These are phyloP conservation scores for Ellobium chinense DNA, from an alignment of 2,888 invertebrate genomes.

Conservation along the genomic window DNA sequence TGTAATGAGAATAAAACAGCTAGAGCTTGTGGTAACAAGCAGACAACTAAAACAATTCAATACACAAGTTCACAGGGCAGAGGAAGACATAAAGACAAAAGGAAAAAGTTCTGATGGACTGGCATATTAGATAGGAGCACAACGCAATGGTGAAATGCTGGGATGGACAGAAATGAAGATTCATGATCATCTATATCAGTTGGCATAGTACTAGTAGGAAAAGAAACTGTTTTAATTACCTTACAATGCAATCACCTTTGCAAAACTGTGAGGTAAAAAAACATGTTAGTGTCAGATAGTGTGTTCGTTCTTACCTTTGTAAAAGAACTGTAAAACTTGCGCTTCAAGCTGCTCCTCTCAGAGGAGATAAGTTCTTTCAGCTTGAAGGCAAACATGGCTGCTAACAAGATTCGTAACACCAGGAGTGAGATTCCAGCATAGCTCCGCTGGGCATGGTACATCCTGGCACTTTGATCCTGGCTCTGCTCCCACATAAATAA, in stretches of 20 bases:
- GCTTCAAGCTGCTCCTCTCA: constrained; percentile 71
- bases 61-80: too few relatives aligned
- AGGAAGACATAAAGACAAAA: too few relatives aligned
- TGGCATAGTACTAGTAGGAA: too few relatives aligned
- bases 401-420: constrained; percentile 68
- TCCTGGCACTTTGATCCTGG: constrained; percentile 67
- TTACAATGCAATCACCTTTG: background rate
- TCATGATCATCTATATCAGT: too few relatives aligned
- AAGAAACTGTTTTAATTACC: background rate
- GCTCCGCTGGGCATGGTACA: constrained; percentile 73
- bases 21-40: too few relatives aligned
- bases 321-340: constrained; percentile 74
- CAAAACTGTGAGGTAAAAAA: background rate
- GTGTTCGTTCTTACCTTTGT: constrained; percentile 74
- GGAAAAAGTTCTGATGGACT: too few relatives aligned
- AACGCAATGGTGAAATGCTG: too few relatives aligned
- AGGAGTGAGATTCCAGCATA: constrained; percentile 69
- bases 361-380: constrained; percentile 64
- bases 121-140: too few relatives aligned
- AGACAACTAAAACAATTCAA: too few relatives aligned
- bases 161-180: too few relatives aligned
- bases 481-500: constrained; percentile 76
- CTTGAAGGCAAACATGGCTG: constrained; percentile 72
- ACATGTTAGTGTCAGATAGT: too few relatives aligned
- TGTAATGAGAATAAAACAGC: too few relatives aligned